Evolutionary conservation across 2,888 invertebrate species (phyloP).

Genomic region (Muscina levida): DNA sequence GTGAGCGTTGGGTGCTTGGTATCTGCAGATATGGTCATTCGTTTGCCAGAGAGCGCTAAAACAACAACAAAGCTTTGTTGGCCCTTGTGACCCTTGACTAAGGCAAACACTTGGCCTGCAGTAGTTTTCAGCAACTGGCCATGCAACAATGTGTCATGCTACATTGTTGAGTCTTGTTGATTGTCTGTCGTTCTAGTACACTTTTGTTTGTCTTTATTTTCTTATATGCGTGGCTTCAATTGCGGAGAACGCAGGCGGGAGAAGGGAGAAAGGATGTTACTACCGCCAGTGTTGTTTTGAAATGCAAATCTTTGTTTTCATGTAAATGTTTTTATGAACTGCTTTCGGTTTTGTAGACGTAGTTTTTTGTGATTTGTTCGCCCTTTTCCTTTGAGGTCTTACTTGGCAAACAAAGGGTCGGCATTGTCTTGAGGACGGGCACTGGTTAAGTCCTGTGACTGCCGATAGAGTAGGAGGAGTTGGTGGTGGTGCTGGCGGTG

Average conservation of each 20-base stretch:
- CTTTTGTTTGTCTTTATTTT: too few species aligned
- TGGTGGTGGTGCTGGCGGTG: too few species aligned
- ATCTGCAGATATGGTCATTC: too few species aligned
- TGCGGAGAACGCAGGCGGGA: too few species aligned
- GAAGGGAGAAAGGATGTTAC: too few species aligned
- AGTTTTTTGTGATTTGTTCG: background rate
- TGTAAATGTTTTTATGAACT: background rate
- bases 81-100: constrained; percentile 3
- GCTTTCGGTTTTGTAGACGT: constrained; percentile 19
- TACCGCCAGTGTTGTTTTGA: too few species aligned
- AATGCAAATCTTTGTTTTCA: constrained; percentile 4
- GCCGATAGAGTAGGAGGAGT: too few species aligned
- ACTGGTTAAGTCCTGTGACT: too few species aligned
- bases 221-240: too few species aligned
- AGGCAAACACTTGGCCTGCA: background rate
- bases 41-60: background rate
- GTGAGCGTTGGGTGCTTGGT: too few species aligned
- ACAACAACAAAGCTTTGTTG: background rate
- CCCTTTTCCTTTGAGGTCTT: background rate
- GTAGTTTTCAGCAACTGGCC: background rate
- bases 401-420: constrained; percentile 7
- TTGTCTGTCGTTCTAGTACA: too few species aligned
- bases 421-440: background rate
- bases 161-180: too few species aligned
- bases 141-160: constrained; percentile 7